Evolutionary conservation across 2,888 invertebrate species (phyloP), one percentile per base, ranked within the genome.

Genomic region (Euspilapteryx auroguttella): DNA sequence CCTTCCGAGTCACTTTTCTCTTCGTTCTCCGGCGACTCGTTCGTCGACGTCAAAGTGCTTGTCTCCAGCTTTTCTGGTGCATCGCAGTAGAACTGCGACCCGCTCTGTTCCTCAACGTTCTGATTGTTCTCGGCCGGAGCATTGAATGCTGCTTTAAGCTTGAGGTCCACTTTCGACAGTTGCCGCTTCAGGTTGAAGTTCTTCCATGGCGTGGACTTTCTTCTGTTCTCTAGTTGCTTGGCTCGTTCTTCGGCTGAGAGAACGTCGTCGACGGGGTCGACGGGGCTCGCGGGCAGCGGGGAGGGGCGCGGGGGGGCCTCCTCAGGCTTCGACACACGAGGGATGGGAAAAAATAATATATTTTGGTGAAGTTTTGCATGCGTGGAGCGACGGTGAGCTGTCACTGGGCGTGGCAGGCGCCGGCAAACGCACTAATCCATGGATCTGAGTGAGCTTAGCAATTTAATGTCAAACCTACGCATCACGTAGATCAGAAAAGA

Each of bases 181-280:
- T 89, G 89, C 42, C 89, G 82, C 61, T 90, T 90, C 34, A 90
- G 75, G 57, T 85, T 87, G 71, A 89, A 88, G 34, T 82, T 81
- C 61, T 87, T 88, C 87, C 89, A 88, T 32, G 79, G 61, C 38
- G 82, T 79, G 17, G 85, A 85, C 44, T 84, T 83, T 41, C 85
- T 78, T 35, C 85, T 62, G 46, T 79, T 79, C 34, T n/a, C n/a
- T n/a, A n/a, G n/a, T n/a, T 65, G 64, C 40, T 56, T 63, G 35
- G 47, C 46, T 24, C 35, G 37, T 30, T 48, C 46, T 35, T 54
- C 45, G 7, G 54, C 41, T 14, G 38, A 35, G 27, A 39, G 40
- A 21, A 20, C 44, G 34, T 5, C 52, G 13, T 32, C 31, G 29
- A 9, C 23, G 27, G 31, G 34, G 14, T 32, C 37, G 12, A 25